These are phyloP conservation scores for Centroberyx gerrardi DNA, from an alignment of 2,797 vertebrate genomes.

Conservation along the genomic window DNA sequence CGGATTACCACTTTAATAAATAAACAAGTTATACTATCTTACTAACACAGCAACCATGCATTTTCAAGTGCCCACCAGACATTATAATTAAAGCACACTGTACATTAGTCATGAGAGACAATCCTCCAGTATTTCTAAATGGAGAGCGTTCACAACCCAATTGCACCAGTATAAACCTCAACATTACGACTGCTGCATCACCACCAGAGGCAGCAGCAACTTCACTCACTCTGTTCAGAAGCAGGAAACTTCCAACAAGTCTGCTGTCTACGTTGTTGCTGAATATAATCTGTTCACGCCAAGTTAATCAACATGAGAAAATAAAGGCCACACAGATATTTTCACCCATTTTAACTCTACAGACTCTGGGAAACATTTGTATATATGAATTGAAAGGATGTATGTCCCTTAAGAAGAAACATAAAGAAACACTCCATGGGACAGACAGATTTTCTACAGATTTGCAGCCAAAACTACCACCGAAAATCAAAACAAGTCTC, in stretches of 20 bases:
- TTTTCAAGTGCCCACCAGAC: conserved; percentile 30
- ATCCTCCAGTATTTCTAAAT: conserved; percentile 5
- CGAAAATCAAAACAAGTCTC: conserved; percentile 41
- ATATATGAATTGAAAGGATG: conserved; percentile 4
- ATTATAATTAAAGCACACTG: conserved; percentile 21
- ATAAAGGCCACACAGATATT: background rate
- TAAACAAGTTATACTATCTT: background rate
- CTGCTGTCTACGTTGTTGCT: too few species aligned
- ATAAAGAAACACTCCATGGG: background rate
- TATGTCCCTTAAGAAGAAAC: background rate
- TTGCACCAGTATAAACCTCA: background rate
- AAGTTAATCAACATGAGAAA: background rate
- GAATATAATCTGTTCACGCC: too few species aligned
- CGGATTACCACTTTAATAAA: too few species aligned
- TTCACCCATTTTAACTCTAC: too few species aligned
- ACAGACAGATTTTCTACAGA: conserved; percentile 5
- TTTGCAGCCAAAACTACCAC: conserved; percentile 14
- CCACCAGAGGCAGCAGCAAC: too few species aligned
- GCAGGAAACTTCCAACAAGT: too few species aligned
- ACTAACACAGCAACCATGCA: conserved; percentile 10
- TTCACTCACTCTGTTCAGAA: too few species aligned
- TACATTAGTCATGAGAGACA: background rate
- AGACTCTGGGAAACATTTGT: background rate
- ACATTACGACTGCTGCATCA: background rate
- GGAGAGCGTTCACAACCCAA: conserved; percentile 20